phyloP scores from a whole-genome alignment of 2,888 invertebrate genomes.

The Lithophane semibrunnea region DNA sequence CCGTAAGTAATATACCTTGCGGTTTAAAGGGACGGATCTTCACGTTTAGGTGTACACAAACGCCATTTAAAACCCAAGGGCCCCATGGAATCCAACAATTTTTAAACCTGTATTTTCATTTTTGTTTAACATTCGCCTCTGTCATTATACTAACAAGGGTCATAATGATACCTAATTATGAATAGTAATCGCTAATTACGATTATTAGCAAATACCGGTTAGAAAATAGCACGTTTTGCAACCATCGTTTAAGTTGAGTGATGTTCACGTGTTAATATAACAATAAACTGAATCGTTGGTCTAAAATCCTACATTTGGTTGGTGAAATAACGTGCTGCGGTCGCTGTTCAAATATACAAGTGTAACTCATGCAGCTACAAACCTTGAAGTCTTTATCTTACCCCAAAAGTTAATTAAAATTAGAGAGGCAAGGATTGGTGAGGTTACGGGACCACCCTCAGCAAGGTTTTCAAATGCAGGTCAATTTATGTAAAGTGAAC shows the following conservation, averaged over 20 bases:
- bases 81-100: background rate
- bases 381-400: conserved; percentile 1
- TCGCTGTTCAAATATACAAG: background rate
- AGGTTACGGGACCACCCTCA: too few relatives aligned
- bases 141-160: background rate
- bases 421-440: background rate
- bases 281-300: conserved; percentile 6
- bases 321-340: conserved; percentile 3
- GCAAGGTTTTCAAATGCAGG: too few relatives aligned
- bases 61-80: background rate
- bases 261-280: conserved; percentile 5
- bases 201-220: conserved; percentile 16
- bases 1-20: background rate
- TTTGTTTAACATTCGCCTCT: background rate
- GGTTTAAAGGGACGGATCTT: background rate
- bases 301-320: conserved; percentile 28
- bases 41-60: background rate
- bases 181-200: conserved; percentile 16
- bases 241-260: conserved; percentile 14
- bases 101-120: background rate
- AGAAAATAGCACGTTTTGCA: conserved; percentile 14
- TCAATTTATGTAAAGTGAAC: background rate
- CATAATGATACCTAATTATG: background rate
- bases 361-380: background rate
- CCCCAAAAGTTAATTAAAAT: background rate